Evolutionary conservation across 2,113 vertebrate species (phyloP), one percentile per base, ranked within the genome.

Genomic region (Shinisaurus crocodilurus): DNA sequence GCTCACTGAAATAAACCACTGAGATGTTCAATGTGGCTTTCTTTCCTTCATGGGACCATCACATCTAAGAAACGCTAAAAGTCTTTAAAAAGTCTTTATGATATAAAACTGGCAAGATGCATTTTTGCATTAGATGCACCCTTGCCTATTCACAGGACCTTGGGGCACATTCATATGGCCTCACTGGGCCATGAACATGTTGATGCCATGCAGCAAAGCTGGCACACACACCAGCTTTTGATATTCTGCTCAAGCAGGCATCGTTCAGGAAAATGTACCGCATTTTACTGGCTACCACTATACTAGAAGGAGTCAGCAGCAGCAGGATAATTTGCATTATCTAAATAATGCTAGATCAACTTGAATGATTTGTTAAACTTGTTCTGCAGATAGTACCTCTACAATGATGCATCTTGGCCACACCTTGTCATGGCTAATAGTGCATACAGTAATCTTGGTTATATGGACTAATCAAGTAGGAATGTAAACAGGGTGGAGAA

Each of bases 401-500:
- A 18, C 48, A 12, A 29, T 70, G 63, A 18, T 50, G 13, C 27
- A 29, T 37, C 65, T 70, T 70, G 3, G 76, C 43, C 63, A 69
- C 76, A 80, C 63, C 77, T 81, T 67, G 60, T 79, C 86, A 81
- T 27, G 69, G 54, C 87, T 81, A n/a, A 32, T 70, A 74, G 81
- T 16, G 27, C 60, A 69, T 81, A 37, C 8, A 45, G 43, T 88
- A 70, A 54, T 75, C 69, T 86, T 57, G 25, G 57, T 75, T 25
- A 72, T 70, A 69, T 20, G 45, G 16, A 81, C 50, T 88, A 81
- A 81, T 69, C 32, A 54, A 29, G 32, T 16, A 50, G 63, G 43
- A 81, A 69, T 88, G 76, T 88, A 88, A 80, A 81, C 75, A 80
- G 76, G 87, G 87, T 81, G 87, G 87, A 80, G 32, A 18, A 88